Evolutionary conservation across 2,797 vertebrate species (phyloP).

Genomic region (Sphenodon punctatus): DNA sequence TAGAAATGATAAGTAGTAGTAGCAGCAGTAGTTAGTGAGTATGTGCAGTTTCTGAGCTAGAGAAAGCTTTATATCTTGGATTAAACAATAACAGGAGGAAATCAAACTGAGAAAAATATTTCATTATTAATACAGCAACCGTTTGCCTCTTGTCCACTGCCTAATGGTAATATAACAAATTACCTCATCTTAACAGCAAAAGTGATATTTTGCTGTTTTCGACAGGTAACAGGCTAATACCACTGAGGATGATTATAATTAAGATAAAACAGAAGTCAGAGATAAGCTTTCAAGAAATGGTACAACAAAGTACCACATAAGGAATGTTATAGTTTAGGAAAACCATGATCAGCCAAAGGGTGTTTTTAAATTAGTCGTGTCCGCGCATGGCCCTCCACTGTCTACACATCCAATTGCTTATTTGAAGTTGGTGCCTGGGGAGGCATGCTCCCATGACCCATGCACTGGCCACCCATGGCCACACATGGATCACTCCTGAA

Average conservation of each 20-base stretch:
- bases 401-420: too few relatives aligned
- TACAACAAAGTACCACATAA: constrained; percentile 1
- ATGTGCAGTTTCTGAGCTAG: too few relatives aligned
- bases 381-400: too few relatives aligned
- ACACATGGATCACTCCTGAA: too few relatives aligned
- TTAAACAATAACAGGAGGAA: constrained; percentile 42
- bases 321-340: not conserved
- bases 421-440: too few relatives aligned
- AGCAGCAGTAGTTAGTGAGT: too few relatives aligned
- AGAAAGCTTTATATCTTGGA: too few relatives aligned
- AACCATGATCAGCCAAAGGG: too few relatives aligned
- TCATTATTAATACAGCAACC: constrained; percentile 58
- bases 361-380: too few relatives aligned
- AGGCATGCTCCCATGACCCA: too few relatives aligned
- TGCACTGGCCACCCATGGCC: too few relatives aligned
- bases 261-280: constrained; percentile 29
- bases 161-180: constrained; percentile 46
- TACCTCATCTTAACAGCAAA: constrained; percentile 17
- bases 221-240: constrained; percentile 40
- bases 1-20: too few relatives aligned
- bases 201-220: constrained; percentile 23
- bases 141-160: constrained; percentile 49
- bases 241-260: constrained; percentile 2
- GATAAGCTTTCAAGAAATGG: constrained; percentile 9
- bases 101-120: constrained; percentile 46